Percentiles rank a stretch among this genome's conserved stretches.
Conservation (phyloP, 2,113 vertebrate genomes). For the Eonycteris spelaea region DNA sequence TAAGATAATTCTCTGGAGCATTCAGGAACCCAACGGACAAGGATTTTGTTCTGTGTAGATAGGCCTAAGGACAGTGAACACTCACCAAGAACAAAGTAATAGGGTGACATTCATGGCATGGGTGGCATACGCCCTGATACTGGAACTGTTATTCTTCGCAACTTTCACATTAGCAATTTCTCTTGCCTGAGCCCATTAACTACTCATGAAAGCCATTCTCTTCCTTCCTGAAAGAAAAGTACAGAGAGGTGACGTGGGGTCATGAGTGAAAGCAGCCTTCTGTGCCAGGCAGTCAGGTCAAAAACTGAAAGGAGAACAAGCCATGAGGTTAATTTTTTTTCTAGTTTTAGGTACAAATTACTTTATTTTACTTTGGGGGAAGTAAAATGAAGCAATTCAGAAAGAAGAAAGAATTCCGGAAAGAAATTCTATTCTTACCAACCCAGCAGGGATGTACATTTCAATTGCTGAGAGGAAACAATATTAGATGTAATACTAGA, state of each 20-base stretch:
- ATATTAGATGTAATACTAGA: constrained; percentile 78
- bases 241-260: not conserved
- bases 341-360: constrained; percentile 75
- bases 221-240: not conserved
- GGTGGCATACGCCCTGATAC: too few relatives aligned
- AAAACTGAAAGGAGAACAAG: constrained; percentile 49
- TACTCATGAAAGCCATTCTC: not conserved
- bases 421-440: constrained; percentile 81
- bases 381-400: constrained; percentile 79
- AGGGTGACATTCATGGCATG: not conserved
- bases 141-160: not conserved
- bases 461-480: constrained; percentile 79
- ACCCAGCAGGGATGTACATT: constrained; percentile 78
- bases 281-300: not conserved
- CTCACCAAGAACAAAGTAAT: too few relatives aligned
- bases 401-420: constrained; percentile 78
- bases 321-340: constrained; percentile 69
- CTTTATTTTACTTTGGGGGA: constrained; percentile 74
- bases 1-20: not conserved
- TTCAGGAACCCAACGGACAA: not conserved
- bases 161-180: not conserved
- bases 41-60: not conserved
- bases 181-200: not conserved
- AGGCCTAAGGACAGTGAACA: not conserved
- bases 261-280: not conserved